Base-by-base conservation (phyloP, 2,888 invertebrate species). In the Cepaea hortensis region DNA sequence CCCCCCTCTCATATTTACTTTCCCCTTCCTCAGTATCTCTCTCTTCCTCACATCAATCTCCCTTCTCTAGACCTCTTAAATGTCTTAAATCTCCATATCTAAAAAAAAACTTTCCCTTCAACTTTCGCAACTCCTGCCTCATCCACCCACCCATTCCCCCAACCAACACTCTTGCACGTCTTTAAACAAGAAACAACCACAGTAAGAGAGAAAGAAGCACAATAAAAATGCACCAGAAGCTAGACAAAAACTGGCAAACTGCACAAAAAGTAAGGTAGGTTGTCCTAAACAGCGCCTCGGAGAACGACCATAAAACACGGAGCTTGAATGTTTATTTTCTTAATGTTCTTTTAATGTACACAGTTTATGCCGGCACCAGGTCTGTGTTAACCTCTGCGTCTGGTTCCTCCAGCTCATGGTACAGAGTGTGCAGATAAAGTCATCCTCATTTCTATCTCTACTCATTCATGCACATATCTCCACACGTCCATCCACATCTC, bases 261-360 rank as follows among this genome's bases (percentile, higher is more conserved):
- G 55, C 55, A 55, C 55, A 55, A 55, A 55, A 55, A 55, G 55
- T 11, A 35, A 55, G 55, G 7, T 11, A 55, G 55, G 55, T 11
- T 55, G 55, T 3, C 55, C 55, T 55, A 55, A 55, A 55, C 55
- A 55, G 55, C 55, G 6, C 55, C 55, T 55, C 11, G 7, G 55
- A 55, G 35, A 46, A 9, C 35, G 9, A 61, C 73, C 75, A 48
- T n/a, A 77, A 77, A 77, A 48, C 77, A 50, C 3, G n/a, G 61
- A 55, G 55, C 20, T 50, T 15, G 77, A 61, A 79, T 79, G 79
- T 79, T 79, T 79, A 79, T 79, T 79, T 79, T 35, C 35, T 79
- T 79, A 79, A 79, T 79, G 79, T 46, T 65, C 55, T 65, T 79
- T 18, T 15, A 77, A 23, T 55, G 79, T 79, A 79, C 62, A 79